phyloP scores from a whole-genome alignment of 2,797 vertebrate genomes.

The Fistularia commersonii region DNA sequence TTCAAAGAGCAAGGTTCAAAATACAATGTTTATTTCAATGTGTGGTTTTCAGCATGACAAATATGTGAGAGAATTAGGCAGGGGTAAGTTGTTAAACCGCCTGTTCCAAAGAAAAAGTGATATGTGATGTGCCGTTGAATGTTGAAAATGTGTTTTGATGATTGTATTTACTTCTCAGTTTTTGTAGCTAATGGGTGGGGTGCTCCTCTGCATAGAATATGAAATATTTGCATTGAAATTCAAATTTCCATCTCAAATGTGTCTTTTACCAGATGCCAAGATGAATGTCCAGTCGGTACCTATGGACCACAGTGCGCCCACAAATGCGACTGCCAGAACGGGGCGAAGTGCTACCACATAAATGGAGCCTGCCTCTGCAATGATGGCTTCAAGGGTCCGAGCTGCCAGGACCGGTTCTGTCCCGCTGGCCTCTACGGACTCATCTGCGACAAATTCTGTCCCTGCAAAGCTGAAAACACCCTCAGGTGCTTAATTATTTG shows the following conservation, averaged over 20 bases:
- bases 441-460: conserved; percentile 86
- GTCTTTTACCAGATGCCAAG: conserved; percentile 81
- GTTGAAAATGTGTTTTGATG: too few species aligned
- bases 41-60: too few species aligned
- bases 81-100: too few species aligned
- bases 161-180: too few species aligned
- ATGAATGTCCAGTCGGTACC: conserved; percentile 89
- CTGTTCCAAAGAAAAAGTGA: too few species aligned
- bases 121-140: too few species aligned
- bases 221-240: neutral
- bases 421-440: conserved; percentile 86
- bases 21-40: too few species aligned
- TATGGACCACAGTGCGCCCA: conserved; percentile 90
- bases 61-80: too few species aligned
- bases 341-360: conserved; percentile 89
- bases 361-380: conserved; percentile 90
- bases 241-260: neutral
- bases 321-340: conserved; percentile 89
- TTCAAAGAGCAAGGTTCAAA: too few species aligned
- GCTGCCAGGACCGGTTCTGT: conserved; percentile 92
- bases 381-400: conserved; percentile 88
- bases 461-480: conserved; percentile 83
- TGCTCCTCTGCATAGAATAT: neutral
- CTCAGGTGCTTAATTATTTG: conserved; percentile 76
- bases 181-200: too few species aligned